Conservation (phyloP, 2,888 invertebrate genomes). For the Caradrina kadenii region DNA sequence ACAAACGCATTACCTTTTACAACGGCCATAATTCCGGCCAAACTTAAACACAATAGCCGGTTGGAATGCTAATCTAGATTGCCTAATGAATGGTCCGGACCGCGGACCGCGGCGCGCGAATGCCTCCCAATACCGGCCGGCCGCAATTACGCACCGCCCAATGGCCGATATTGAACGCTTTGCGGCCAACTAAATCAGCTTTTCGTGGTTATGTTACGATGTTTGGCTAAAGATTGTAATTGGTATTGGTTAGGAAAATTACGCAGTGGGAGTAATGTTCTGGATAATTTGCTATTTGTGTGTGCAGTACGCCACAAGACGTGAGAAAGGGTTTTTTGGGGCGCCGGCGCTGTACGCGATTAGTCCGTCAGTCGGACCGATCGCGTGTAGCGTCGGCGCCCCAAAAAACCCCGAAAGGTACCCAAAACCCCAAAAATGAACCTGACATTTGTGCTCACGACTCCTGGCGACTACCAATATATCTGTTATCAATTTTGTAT, state of each 20-base stretch:
- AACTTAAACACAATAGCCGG: slow-evolving; percentile 42
- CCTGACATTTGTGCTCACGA: too few species aligned
- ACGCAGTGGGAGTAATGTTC: slow-evolving; percentile 25
- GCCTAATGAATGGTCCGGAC: slow-evolving; percentile 60
- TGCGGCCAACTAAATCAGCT: slow-evolving; percentile 60
- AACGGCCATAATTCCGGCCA: slow-evolving; percentile 27
- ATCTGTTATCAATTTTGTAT: neutral
- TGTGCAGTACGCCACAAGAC: too few species aligned
- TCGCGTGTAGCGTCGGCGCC: too few species aligned
- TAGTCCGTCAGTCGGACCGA: too few species aligned
- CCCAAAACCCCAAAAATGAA: too few species aligned
- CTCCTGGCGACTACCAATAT: too few species aligned
- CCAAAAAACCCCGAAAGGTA: too few species aligned
- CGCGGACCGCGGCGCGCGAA: slow-evolving; percentile 33
- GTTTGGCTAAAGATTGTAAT: slow-evolving; percentile 59
- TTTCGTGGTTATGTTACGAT: slow-evolving; percentile 47
- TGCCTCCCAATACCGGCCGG: slow-evolving; percentile 37
- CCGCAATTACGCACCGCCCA: slow-evolving; percentile 51
- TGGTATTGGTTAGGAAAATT: slow-evolving; percentile 46
- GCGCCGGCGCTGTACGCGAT: too few species aligned
- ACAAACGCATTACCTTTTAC: slow-evolving; percentile 34
- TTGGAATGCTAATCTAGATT: slow-evolving; percentile 60
- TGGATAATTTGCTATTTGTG: slow-evolving; percentile 5
- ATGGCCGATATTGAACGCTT: slow-evolving; percentile 51
- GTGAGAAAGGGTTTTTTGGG: too few species aligned